Base-by-base conservation (phyloP, 2,888 invertebrate genomes). In the Parnassius mnemosyne region DNA sequence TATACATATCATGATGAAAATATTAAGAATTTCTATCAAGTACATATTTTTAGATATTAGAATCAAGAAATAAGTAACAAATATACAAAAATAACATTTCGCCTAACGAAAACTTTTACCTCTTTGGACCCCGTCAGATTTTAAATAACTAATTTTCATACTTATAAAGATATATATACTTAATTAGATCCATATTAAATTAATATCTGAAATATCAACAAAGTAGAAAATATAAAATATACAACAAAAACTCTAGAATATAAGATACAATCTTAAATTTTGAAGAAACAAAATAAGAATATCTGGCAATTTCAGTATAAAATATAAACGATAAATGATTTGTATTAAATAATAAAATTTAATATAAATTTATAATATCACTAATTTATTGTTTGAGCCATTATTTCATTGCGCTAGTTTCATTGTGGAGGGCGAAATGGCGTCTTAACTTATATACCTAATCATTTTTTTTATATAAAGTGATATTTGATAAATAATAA, bases 281-380 rank as follows among this genome's bases (percentile, higher is more conserved):
- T 34, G 25, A 25, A 25, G 3, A 3, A 47, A 47, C 16, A 42
- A 55, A 52, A 58, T 61, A 60, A 52, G 16, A 50, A 51, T 64
- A 56, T 61, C 46, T 61, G 55, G 47, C 60, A 64, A 66, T 65
- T 57, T 64, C 25, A 62, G 10, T 63, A 20, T 47, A 53, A 50
- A 55, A 47, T 46, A 13, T 50, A 43, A 63, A 60, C 41, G 47
- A 59, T 65, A 65, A 55, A 62, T 60, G 66, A 62, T 63, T 59
- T 61, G 56, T 61, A 63, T 66, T 67, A 68, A 66, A 69, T 65
- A 63, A 65, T 62, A 62, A 68, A 64, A 54, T 65, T 57, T 65
- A 68, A 65, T 56, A 34, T 62, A 63, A 67, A 63, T 64, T 60
- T 65, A 64, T 64, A 72, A 72, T 73, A 75, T 74, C 74, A 75